Percentiles rank a stretch among this genome's conserved stretches.
phyloP scores from a whole-genome alignment of 2,113 vertebrate species.

The Zosterops pallidus region DNA sequence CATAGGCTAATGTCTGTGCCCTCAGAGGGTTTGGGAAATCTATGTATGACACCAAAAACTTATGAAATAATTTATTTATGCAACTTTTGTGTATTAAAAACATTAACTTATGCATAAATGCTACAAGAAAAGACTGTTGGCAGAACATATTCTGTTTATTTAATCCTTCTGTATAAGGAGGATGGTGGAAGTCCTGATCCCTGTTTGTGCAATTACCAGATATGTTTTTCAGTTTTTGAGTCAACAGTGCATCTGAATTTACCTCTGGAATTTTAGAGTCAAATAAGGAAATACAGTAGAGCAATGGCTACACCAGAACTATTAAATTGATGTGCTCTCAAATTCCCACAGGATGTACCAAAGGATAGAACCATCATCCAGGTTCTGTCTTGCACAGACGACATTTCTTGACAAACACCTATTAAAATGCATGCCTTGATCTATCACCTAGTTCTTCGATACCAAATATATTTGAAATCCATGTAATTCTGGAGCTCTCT shows the following conservation, averaged over 20 bases:
- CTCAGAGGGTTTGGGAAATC: neutral
- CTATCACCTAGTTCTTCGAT: neutral
- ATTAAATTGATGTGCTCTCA: neutral
- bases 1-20: neutral
- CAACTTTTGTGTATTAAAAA: neutral
- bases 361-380: neutral
- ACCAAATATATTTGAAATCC: neutral
- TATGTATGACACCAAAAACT: neutral
- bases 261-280: neutral
- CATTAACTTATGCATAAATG: neutral
- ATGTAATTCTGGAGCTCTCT: neutral
- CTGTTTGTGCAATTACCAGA: neutral
- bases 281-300: neutral
- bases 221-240: neutral
- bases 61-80: neutral
- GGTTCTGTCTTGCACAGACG: neutral
- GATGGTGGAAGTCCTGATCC: neutral
- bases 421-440: neutral
- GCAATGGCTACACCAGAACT: neutral
- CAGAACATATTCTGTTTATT: neutral
- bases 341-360: neutral
- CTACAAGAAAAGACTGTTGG: neutral
- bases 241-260: neutral
- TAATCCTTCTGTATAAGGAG: neutral
- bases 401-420: neutral